Percentiles rank a stretch among this genome's conserved stretches.
Conservation (phyloP, 1,140 invertebrate species). For the Cardiocondyla obscurior region DNA sequence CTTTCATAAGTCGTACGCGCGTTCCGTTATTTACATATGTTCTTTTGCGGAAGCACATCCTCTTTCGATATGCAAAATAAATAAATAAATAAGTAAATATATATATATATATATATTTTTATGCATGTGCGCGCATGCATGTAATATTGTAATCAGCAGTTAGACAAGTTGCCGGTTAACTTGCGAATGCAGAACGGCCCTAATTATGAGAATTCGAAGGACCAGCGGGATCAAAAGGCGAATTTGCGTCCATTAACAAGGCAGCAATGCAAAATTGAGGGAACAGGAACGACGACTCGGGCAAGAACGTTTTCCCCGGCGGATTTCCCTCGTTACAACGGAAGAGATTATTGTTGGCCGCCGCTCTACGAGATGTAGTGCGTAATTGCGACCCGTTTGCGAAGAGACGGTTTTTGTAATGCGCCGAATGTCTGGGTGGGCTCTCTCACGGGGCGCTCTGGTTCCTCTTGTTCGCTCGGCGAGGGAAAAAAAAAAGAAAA, state of each 20-base stretch:
- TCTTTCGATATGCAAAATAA: background rate
- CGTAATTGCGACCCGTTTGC: conserved; percentile 47
- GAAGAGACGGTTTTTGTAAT: conserved; percentile 9
- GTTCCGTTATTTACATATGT: background rate
- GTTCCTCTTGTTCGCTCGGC: conserved; percentile 16
- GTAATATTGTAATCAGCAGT: conserved; percentile 2
- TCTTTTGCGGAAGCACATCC: conserved; percentile 1
- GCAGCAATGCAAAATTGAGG: conserved; percentile 7
- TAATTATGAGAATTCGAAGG: conserved; percentile 30
- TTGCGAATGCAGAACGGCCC: background rate
- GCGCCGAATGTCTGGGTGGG: conserved; percentile 16
- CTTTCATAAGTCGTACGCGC: background rate
- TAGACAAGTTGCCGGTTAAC: background rate
- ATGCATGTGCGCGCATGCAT: too few relatives aligned
- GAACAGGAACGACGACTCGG: conserved; percentile 2
- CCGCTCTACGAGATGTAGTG: background rate
- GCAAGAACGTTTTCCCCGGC: conserved; percentile 23
- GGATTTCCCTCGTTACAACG: conserved; percentile 39
- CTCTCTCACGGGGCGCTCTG: conserved; percentile 25
- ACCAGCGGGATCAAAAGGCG: background rate
- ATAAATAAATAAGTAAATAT: too few relatives aligned
- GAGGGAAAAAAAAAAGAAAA: too few relatives aligned
- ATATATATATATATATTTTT: too few relatives aligned
- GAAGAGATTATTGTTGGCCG: conserved; percentile 38
- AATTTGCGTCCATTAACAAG: conserved; percentile 28